Percentiles rank a stretch among this genome's conserved stretches.
phyloP scores from a whole-genome alignment of 2,113 vertebrate genomes.

The Tachysurus fulvidraco region DNA sequence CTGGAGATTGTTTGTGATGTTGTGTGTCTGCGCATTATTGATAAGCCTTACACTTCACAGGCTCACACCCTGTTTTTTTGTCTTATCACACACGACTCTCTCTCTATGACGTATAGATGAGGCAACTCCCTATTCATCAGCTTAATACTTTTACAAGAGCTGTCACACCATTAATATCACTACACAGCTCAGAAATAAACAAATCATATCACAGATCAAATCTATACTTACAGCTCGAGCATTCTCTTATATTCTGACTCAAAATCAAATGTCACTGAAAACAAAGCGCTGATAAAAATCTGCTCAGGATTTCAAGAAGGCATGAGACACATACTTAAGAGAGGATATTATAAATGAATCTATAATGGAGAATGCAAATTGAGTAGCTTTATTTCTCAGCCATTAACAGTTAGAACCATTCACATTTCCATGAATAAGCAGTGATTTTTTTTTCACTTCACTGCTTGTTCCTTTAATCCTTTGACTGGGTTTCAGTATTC shows the following conservation, averaged over 20 bases:
- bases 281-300: background rate
- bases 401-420: conserved; percentile 14
- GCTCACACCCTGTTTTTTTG: conserved; percentile 38
- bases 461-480: conserved; percentile 8
- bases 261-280: background rate
- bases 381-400: background rate
- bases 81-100: conserved; percentile 29
- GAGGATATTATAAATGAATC: background rate
- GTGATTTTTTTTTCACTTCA: background rate
- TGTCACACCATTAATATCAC: background rate
- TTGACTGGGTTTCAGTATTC: conserved; percentile 16
- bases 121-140: conserved; percentile 26
- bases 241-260: background rate
- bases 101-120: background rate
- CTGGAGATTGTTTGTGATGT: background rate
- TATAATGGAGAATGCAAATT: background rate
- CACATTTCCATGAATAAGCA: conserved; percentile 15
- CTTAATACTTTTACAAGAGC: background rate
- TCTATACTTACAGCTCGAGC: background rate
- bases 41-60: conserved; percentile 26
- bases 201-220: background rate
- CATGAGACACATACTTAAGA: background rate
- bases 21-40: conserved; percentile 13
- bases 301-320: background rate
- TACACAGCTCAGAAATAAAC: background rate